Evolutionary conservation across 2,888 invertebrate genomes (phyloP), one percentile per base, ranked within the genome.

Genomic region (Autographa pulchrina): DNA sequence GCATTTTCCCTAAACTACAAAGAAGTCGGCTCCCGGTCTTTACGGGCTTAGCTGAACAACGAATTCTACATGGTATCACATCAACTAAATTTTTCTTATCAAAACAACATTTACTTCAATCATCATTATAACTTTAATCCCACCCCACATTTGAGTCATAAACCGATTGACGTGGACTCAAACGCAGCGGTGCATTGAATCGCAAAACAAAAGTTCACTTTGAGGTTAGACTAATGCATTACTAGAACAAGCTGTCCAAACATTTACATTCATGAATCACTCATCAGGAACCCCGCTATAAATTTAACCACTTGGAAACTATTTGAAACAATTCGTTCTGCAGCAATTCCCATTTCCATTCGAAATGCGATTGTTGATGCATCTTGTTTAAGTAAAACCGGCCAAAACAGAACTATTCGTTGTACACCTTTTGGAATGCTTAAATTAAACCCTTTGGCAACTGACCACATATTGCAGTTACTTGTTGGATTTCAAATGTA

Each of bases 391-490:
- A 25, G 25, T 58, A 20, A 62, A 68, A 43, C 16, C 58, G 14
- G n/a, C 41, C 25, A 35, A 68, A 79, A 65, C 20, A 43, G 60
- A 65, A 67, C 48, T 20, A 35, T 75, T 65, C 65, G 71, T 65
- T 77, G 52, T 9, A 13, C 9, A 62, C 52, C 56, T 58, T 56
- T 16, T 54, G 52, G 65, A 75, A 71, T 78, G 75, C 31, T 79
- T 25, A 58, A 75, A 77, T 77, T 52, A 75, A 77, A 79, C 75
- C 35, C 62, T 71, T 71, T 63, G 62, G 35, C 60, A 20, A 14
- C 48, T 16, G 52, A 58, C 80, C 75, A 68, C 79, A 78, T 65
- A 78, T 71, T 75, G 75, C 71, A 63, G 0, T 61, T 11, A 18
- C 7, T 67, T 48, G n/a, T 20, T 16, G 41, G 32, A 63, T 60